These are phyloP conservation scores for Dryocosmus kuriphilus DNA, from an alignment of 2,888 invertebrate species.

Conservation along the genomic window DNA sequence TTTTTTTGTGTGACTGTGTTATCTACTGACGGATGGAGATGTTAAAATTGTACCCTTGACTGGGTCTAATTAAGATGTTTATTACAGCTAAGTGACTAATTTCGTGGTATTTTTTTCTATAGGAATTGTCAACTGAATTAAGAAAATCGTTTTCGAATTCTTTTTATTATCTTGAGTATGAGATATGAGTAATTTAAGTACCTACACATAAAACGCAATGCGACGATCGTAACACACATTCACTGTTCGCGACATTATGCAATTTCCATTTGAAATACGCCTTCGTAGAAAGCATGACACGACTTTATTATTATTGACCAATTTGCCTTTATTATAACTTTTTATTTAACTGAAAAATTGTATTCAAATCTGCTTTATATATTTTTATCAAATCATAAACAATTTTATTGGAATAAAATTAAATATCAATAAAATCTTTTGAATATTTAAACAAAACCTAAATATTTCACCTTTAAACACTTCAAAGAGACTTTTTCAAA, in stretches of 20 bases:
- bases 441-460: not conserved
- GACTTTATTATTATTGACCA: not conserved
- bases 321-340: not conserved
- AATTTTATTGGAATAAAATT: not conserved
- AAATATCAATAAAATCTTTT: not conserved
- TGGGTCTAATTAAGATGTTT: no score
- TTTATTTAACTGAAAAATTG: not conserved
- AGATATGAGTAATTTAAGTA: not conserved
- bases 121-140: no score
- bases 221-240: constrained; percentile 18
- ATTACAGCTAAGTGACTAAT: no score
- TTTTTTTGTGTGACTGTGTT: no score
- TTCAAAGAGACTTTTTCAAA: not conserved
- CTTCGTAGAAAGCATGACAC: constrained; percentile 22
- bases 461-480: not conserved
- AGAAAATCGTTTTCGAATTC: not conserved
- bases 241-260: constrained; percentile 25
- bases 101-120: no score
- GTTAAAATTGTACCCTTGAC: no score
- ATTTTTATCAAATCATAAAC: not conserved
- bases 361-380: not conserved
- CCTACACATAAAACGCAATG: not conserved
- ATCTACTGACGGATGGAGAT: no score
- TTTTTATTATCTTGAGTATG: not conserved
- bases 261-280: constrained; percentile 22